Conservation (phyloP, 2,113 vertebrate species). For the Notothenia rossii region DNA sequence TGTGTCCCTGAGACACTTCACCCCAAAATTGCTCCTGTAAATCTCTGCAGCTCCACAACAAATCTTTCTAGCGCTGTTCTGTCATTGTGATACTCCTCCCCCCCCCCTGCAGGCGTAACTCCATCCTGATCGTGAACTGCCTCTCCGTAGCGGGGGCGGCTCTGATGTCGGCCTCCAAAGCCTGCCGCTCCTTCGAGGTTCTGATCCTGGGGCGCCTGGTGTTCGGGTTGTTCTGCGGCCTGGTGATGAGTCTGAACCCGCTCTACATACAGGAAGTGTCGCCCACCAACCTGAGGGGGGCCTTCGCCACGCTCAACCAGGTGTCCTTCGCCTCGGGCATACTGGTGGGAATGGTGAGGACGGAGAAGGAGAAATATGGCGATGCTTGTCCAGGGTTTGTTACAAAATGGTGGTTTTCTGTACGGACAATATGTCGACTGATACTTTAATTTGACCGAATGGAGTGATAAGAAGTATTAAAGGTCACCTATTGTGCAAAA, state of each 20-base stretch:
- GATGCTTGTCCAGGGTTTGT: background rate
- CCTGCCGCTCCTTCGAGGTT: conserved; percentile 79
- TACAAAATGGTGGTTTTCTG: background rate
- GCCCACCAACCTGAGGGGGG: conserved; percentile 82
- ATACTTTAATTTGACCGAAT: no score
- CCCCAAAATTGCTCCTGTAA: no score
- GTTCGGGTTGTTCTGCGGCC: conserved; percentile 86
- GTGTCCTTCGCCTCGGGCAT: conserved; percentile 83
- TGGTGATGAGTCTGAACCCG: conserved; percentile 85
- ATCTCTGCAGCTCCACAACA: no score
- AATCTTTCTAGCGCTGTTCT: no score
- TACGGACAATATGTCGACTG: no score
- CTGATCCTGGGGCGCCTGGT: conserved; percentile 84
- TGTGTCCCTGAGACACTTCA: no score
- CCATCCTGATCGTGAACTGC: conserved; percentile 84
- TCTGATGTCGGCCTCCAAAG: conserved; percentile 83
- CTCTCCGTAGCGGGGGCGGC: conserved; percentile 79
- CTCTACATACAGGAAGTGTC: conserved; percentile 87
- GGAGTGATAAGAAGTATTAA: no score
- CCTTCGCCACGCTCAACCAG: conserved; percentile 86
- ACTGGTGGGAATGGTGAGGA: conserved; percentile 84
- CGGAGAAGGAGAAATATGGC: no score
- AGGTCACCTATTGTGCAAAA: no score
- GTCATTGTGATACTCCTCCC: background rate
- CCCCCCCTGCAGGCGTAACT: conserved; percentile 75